Conservation (phyloP, 2,113 vertebrate genomes). For the Scomber japonicus region DNA sequence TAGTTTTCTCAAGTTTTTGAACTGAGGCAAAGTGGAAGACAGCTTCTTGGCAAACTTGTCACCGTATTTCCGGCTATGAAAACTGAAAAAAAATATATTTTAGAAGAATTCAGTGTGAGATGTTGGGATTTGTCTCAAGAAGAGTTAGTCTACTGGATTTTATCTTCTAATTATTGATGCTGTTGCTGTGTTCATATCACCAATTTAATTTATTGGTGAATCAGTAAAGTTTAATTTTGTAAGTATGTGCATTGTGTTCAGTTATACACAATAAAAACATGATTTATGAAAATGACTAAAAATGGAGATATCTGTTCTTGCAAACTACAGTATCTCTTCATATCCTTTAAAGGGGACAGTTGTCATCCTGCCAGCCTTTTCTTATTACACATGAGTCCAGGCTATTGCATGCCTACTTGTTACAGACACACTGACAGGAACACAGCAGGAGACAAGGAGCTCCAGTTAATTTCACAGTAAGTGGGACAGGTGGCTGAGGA, state of each 20-base stretch:
- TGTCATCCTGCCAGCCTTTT: neutral
- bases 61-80: conserved; percentile 89
- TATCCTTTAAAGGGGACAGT: neutral
- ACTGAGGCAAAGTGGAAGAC: conserved; percentile 81
- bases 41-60: conserved; percentile 90
- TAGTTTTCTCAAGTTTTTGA: conserved; percentile 85
- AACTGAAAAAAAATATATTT: conserved; percentile 76
- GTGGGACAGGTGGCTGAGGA: conserved; percentile 36
- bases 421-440: neutral
- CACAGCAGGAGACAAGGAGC: neutral
- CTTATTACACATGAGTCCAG: neutral
- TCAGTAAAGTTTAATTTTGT: too few species aligned
- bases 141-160: too few species aligned
- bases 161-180: too few species aligned
- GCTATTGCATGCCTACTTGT: neutral
- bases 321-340: too few species aligned
- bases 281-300: too few species aligned
- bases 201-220: too few species aligned
- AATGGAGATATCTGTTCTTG: too few species aligned
- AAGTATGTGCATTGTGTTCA: too few species aligned
- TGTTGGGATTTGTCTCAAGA: too few species aligned
- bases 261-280: too few species aligned
- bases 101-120: too few species aligned
- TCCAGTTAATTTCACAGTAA: neutral
- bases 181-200: too few species aligned